These are phyloP conservation scores for Megaleporinus macrocephalus DNA, from an alignment of 2,113 vertebrate species.

Conservation along the genomic window DNA sequence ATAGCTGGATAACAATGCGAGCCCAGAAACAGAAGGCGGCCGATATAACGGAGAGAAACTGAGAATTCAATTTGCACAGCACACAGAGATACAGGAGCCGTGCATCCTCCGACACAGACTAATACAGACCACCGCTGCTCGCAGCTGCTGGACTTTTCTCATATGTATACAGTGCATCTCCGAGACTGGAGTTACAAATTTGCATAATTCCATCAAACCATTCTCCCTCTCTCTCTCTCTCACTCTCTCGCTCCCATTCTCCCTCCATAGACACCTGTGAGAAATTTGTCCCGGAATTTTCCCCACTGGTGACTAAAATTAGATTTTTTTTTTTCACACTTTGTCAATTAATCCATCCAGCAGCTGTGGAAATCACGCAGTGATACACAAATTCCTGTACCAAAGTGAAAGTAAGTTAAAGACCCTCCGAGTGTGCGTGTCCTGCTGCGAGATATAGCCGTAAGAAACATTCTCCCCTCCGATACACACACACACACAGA, in stretches of 20 bases:
- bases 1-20: conserved; percentile 24
- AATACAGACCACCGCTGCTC: conserved; percentile 53
- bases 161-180: conserved; percentile 62
- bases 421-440: conserved; percentile 4
- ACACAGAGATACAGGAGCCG: conserved; percentile 43
- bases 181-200: conserved; percentile 69
- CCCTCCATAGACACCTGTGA: conserved; percentile 68
- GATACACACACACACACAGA: background rate
- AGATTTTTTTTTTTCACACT: conserved; percentile 56
- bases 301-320: conserved; percentile 65
- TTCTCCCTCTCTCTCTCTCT: conserved; percentile 37
- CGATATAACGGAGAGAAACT: conserved; percentile 38
- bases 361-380: conserved; percentile 67
- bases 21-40: conserved; percentile 45
- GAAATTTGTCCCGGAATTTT: conserved; percentile 63
- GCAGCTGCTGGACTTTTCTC: conserved; percentile 64
- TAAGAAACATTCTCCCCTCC: background rate
- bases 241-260: conserved; percentile 52
- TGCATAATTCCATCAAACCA: conserved; percentile 73
- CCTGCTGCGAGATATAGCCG: conserved; percentile 13
- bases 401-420: conserved; percentile 36
- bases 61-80: conserved; percentile 60
- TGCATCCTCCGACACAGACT: conserved; percentile 51
- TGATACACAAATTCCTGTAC: conserved; percentile 54
- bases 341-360: conserved; percentile 65